Conservation (phyloP, 2,113 vertebrate species). For the Pantherophis guttatus region DNA sequence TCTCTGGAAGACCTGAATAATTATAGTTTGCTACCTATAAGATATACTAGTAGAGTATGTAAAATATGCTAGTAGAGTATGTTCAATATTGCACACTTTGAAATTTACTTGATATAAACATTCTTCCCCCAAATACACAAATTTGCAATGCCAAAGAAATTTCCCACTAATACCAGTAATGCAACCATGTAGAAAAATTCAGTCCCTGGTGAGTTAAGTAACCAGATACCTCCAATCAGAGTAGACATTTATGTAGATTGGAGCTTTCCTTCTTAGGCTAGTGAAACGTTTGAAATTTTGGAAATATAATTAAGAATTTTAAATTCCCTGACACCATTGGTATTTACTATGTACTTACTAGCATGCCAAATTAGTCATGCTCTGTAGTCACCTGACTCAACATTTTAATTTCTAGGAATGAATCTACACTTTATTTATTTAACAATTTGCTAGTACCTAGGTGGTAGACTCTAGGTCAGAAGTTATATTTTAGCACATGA, state of each 20-base stretch:
- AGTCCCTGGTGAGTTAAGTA: background rate
- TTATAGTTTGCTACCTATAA: background rate
- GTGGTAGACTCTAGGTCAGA: background rate
- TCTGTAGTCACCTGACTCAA: background rate
- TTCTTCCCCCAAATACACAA: background rate
- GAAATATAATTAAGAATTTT: background rate
- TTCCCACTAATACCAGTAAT: background rate
- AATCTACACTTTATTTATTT: background rate
- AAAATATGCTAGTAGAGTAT: too few species aligned
- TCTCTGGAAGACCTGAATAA: background rate
- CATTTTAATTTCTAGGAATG: background rate
- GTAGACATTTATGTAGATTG: background rate
- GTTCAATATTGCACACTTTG: background rate
- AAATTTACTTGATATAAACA: background rate
- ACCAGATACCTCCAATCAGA: background rate
- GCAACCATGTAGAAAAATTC: background rate
- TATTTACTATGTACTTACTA: background rate
- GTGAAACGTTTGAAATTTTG: background rate
- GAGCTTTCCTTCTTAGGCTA: background rate
- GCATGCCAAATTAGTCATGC: background rate
- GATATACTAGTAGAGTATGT: background rate
- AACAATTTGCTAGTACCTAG: background rate
- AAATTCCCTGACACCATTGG: background rate
- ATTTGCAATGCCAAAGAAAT: background rate
- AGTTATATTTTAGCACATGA: background rate